These are phyloP conservation scores for Plecturocebus donacophilus DNA, from an alignment of 2,113 vertebrate genomes.

Conservation along the genomic window DNA sequence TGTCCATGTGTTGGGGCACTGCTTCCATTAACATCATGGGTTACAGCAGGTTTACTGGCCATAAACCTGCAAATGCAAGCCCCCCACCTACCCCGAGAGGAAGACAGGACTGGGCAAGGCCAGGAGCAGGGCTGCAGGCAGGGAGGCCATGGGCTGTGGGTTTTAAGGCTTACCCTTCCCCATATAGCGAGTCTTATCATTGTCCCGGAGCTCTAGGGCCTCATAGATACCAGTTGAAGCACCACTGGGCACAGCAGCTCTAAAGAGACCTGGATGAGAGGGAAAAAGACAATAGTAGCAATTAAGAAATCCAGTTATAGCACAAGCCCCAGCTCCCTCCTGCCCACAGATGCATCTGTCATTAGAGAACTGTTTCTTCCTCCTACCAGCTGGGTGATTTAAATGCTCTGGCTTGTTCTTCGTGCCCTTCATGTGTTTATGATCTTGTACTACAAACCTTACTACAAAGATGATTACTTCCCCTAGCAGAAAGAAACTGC, in stretches of 20 bases:
- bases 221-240: constrained; percentile 99
- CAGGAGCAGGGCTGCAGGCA: not conserved
- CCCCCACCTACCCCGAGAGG: fast-evolving
- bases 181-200: constrained; percentile 97
- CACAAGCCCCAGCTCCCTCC: not conserved
- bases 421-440: fast-evolving
- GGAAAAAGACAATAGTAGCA: fast-evolving
- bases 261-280: constrained; percentile 91
- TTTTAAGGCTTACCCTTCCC: constrained; percentile 90
- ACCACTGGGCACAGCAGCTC: constrained; percentile 97
- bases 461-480: no score
- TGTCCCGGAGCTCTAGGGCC: constrained; percentile 97
- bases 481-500: not conserved
- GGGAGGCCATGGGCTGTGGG: fast-evolving
- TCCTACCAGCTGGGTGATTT: not conserved
- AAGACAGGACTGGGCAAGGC: no score
- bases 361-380: not conserved
- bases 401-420: fast-evolving
- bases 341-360: not conserved
- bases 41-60: fast-evolving
- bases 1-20: fast-evolving
- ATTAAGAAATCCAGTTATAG: not conserved
- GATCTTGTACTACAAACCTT: not conserved
- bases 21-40: fast-evolving
- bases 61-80: not conserved